Percentiles rank a stretch among this genome's conserved stretches.
These are phyloP conservation scores for Gulo gulo DNA, from an alignment of 2,113 vertebrate genomes.

Conservation along the genomic window DNA sequence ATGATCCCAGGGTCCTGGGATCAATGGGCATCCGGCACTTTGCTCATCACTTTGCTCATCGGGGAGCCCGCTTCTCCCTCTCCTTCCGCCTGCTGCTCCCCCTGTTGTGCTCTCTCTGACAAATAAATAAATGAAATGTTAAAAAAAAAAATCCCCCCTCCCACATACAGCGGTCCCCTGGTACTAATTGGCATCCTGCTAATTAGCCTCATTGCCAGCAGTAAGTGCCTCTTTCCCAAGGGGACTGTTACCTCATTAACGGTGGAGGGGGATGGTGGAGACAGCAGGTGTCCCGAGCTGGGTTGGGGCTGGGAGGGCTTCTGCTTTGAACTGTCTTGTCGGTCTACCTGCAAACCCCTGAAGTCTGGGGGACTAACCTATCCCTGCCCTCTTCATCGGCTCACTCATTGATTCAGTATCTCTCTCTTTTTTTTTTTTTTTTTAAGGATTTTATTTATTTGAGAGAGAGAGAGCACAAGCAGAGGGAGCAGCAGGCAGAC, in stretches of 20 bases:
- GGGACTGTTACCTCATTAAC: constrained; percentile 43
- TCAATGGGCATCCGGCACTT: too few relatives aligned
- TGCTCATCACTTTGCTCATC: too few relatives aligned
- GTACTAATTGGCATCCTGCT: constrained; percentile 63
- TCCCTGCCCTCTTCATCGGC: neutral
- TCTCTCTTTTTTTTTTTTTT: neutral
- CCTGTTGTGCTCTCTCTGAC: too few relatives aligned
- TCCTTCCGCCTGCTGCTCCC: too few relatives aligned
- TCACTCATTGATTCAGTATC: neutral
- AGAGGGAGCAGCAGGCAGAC: neutral
- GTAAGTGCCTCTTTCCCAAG: constrained; percentile 51
- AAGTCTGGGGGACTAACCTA: neutral
- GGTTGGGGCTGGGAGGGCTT: neutral
- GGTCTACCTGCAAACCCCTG: neutral
- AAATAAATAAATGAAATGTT: too few relatives aligned
- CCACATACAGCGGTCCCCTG: neutral
- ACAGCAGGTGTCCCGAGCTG: neutral
- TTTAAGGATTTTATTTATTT: neutral
- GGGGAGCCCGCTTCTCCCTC: too few relatives aligned
- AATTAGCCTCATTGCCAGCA: constrained; percentile 68
- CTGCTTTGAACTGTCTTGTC: neutral
- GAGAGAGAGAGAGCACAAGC: neutral
- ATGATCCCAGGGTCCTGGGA: too few relatives aligned
- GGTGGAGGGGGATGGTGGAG: neutral
- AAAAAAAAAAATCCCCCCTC: neutral